Conservation (phyloP, 2,888 invertebrate genomes). For the Drosophila lacicola region DNA sequence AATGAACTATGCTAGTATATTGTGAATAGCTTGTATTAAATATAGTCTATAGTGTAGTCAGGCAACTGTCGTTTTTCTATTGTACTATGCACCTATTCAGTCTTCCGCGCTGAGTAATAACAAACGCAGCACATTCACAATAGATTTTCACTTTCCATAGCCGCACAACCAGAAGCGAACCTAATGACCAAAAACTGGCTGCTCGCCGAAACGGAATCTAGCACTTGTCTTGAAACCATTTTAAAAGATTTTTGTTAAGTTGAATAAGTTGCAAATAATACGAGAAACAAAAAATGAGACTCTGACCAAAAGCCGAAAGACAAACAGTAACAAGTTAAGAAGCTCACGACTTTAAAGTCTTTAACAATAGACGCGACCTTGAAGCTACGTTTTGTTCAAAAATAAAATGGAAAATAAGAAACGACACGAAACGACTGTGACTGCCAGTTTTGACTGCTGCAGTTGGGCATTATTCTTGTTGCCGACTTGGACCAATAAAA, state of each 20-base stretch:
- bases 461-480: constrained; percentile 25
- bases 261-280: constrained; percentile 35
- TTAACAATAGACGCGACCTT: constrained; percentile 72
- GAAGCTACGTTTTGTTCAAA: constrained; percentile 56
- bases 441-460: constrained; percentile 4
- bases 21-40: neutral
- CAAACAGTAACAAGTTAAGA: constrained; percentile 69
- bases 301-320: constrained; percentile 48
- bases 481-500: constrained; percentile 66
- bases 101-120: constrained; percentile 11
- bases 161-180: constrained; percentile 24
- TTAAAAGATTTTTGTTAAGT: constrained; percentile 21
- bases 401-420: constrained; percentile 20
- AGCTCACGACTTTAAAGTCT: constrained; percentile 65
- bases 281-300: constrained; percentile 19
- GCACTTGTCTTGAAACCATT: constrained; percentile 45
- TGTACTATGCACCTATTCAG: constrained; percentile 11
- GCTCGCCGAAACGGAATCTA: constrained; percentile 36
- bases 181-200: constrained; percentile 29
- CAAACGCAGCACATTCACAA: constrained; percentile 25
- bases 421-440: constrained; percentile 27
- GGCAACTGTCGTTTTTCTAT: neutral
- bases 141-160: constrained; percentile 55
- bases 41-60: neutral
- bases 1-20: neutral